These are phyloP conservation scores for Macrophya alboannulata DNA, from an alignment of 2,888 invertebrate genomes.

Conservation along the genomic window DNA sequence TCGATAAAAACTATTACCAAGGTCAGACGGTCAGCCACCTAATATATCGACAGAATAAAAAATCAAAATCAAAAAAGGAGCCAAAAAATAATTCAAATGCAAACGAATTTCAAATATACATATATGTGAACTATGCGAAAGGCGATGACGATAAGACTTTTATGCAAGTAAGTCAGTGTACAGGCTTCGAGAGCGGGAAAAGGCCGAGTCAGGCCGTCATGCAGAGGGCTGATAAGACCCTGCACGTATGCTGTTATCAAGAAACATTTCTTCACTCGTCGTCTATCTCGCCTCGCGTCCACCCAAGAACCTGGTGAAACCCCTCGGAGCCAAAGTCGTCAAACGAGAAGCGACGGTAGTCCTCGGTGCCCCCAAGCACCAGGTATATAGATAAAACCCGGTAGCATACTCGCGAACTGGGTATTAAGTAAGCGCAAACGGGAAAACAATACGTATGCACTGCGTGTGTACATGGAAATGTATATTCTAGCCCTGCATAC, in stretches of 20 bases:
- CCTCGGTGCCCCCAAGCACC: neutral
- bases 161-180: slow-evolving; percentile 2
- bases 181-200: neutral
- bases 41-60: neutral
- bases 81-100: neutral
- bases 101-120: neutral
- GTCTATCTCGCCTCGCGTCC: slow-evolving; percentile 18
- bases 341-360: slow-evolving; percentile 44
- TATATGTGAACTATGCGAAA: neutral
- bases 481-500: neutral
- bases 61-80: neutral
- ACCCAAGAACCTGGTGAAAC: slow-evolving; percentile 24
- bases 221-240: slow-evolving; percentile 40
- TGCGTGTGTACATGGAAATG: neutral
- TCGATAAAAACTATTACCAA: slow-evolving; percentile 44
- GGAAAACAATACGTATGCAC: neutral
- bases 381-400: slow-evolving; percentile 19
- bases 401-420: neutral
- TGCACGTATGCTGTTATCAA: slow-evolving; percentile 41
- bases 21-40: slow-evolving; percentile 27
- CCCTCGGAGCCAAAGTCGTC: slow-evolving; percentile 34
- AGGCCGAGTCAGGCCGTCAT: slow-evolving; percentile 39
- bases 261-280: slow-evolving; percentile 48
- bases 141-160: neutral
- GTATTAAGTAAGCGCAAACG: neutral